These are phyloP conservation scores for Sorex maritimensis DNA, from an alignment of 2,797 vertebrate species.

Conservation along the genomic window DNA sequence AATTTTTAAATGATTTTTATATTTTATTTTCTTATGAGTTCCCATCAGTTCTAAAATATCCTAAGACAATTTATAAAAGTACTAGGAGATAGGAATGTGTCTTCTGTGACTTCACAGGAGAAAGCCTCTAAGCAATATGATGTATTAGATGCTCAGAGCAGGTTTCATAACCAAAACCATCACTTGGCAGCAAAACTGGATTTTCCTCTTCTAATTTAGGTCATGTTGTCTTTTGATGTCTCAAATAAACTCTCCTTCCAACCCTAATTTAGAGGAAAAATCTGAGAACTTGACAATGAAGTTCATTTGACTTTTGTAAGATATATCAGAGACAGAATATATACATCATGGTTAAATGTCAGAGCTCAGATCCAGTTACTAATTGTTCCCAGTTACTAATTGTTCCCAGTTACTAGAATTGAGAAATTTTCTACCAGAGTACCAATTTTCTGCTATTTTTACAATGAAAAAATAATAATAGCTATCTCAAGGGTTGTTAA, in stretches of 20 bases:
- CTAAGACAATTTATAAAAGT: constrained; percentile 17
- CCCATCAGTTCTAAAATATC: constrained; percentile 55
- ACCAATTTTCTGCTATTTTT: not conserved
- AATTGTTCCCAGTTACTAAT: too few relatives aligned
- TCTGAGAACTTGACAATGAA: constrained; percentile 40
- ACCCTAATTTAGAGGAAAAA: constrained; percentile 24
- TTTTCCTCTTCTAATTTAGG: constrained; percentile 41
- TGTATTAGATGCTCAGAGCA: not conserved
- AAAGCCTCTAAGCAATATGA: not conserved
- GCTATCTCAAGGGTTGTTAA: not conserved
- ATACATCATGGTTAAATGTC: not conserved
- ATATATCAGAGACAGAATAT: not conserved
- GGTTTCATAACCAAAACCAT: not conserved
- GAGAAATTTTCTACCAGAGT: not conserved
- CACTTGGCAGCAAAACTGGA: constrained; percentile 36
- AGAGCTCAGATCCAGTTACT: not conserved
- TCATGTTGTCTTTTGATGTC: constrained; percentile 56
- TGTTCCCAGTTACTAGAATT: not conserved
- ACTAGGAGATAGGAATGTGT: not conserved
- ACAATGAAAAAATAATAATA: too few relatives aligned
- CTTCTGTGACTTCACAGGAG: constrained; percentile 21
- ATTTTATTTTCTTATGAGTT: constrained; percentile 46
- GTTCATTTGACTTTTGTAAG: not conserved
- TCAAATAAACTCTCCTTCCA: constrained; percentile 50
- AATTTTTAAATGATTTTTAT: constrained; percentile 7